phyloP scores from a whole-genome alignment of 2,888 invertebrate species.

The Palloptera scutellata region DNA sequence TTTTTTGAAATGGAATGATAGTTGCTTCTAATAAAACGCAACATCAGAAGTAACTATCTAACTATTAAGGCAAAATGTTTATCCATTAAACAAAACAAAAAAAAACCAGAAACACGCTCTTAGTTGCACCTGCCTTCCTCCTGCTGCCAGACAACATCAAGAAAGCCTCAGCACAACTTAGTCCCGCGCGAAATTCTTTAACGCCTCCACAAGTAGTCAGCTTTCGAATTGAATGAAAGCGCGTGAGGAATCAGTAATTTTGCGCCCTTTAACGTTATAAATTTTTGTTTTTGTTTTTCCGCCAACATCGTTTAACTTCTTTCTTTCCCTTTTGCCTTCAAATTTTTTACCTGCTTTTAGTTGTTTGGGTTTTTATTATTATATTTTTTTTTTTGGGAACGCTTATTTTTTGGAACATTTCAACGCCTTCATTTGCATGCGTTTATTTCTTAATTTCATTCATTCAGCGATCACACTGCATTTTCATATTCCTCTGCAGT shows the following conservation, averaged over 20 bases:
- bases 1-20: too few species aligned
- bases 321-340: not conserved
- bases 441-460: slow-evolving; percentile 56
- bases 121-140: too few species aligned
- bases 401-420: slow-evolving; percentile 44
- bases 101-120: too few species aligned
- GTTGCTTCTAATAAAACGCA: too few species aligned
- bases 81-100: too few species aligned
- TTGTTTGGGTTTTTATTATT: not conserved
- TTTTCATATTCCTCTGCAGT: not conserved
- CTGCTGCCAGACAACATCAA: too few species aligned
- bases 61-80: too few species aligned
- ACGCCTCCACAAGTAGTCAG: slow-evolving; percentile 11
- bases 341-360: not conserved
- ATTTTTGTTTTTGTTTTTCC: slow-evolving; percentile 5
- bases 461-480: not conserved
- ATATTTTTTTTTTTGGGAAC: slow-evolving; percentile 10
- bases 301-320: not conserved
- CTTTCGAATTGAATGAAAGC: slow-evolving; percentile 35
- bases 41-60: too few species aligned
- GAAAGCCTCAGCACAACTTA: too few species aligned
- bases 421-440: slow-evolving; percentile 60
- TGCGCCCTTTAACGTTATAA: slow-evolving; percentile 49
- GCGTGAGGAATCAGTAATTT: slow-evolving; percentile 53
- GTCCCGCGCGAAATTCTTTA: not conserved